A percentile compares a stretch with the other conserved stretches of the same genome.
Evolutionary conservation across 1,140 invertebrate genomes (phyloP).

Genomic region (Formica selysi): DNA sequence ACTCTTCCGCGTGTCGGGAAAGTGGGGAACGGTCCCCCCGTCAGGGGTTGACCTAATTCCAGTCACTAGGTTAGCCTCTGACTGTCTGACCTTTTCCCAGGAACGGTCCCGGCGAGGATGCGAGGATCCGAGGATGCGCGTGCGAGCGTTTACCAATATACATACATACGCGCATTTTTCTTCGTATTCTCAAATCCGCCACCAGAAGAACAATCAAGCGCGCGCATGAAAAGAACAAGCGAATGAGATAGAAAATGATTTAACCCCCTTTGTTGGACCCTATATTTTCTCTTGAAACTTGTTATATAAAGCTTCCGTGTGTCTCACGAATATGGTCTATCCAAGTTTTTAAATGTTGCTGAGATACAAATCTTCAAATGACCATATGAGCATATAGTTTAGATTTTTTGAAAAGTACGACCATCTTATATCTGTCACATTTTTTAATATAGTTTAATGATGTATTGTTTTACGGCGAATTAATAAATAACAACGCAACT

Average conservation of each 20-base stretch:
- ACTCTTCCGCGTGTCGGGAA: conserved; percentile 43
- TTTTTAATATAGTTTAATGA: neutral
- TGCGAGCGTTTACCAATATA: conserved; percentile 6
- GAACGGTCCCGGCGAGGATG: conserved; percentile 65
- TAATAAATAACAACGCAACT: too few species aligned
- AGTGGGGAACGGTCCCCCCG: conserved; percentile 53
- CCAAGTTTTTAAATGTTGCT: neutral
- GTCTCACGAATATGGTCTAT: neutral
- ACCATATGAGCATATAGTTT: neutral
- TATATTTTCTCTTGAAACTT: too few species aligned
- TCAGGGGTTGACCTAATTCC: conserved; percentile 80
- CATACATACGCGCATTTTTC: neutral
- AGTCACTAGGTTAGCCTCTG: conserved; percentile 75
- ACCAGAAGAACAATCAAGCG: neutral
- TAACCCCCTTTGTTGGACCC: too few species aligned
- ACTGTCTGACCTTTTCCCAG: conserved; percentile 80
- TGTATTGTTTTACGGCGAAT: too few species aligned
- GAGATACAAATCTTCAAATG: neutral
- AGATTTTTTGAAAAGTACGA: neutral
- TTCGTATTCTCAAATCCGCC: neutral
- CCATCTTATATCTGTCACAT: neutral
- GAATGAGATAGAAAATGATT: neutral
- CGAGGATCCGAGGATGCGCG: conserved; percentile 51
- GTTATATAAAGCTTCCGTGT: too few species aligned
- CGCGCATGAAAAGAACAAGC: neutral